A percentile compares a stretch with the other conserved stretches of the same genome.
Evolutionary conservation across 2,113 vertebrate genomes (phyloP).

Genomic region (Rhizomys pruinosus): DNA sequence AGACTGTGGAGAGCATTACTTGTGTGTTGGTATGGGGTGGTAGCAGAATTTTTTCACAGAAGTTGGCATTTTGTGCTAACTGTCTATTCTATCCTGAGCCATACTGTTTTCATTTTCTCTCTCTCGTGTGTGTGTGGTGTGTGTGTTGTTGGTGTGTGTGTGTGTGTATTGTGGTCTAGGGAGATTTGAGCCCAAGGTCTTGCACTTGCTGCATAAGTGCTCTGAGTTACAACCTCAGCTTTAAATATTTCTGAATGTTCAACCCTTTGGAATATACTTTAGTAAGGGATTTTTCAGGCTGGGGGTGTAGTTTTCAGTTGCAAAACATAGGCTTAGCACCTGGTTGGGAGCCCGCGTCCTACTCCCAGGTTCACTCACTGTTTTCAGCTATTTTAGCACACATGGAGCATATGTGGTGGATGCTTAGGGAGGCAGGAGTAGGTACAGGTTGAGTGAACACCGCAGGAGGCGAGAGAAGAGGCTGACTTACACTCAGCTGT

Average conservation of each 20-base stretch:
- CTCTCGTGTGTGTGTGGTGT: too few relatives aligned
- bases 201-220: neutral
- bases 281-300: neutral
- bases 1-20: neutral
- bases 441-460: neutral
- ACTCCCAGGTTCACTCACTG: neutral
- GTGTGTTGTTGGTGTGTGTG: too few relatives aligned
- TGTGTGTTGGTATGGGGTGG: neutral
- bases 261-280: neutral
- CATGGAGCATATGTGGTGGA: neutral
- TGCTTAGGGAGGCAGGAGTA: neutral
- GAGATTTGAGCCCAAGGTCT: neutral
- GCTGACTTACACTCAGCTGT: neutral
- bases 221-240: neutral
- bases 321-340: neutral
- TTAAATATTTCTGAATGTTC: neutral
- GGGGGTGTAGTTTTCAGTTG: neutral
- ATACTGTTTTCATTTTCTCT: neutral
- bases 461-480: neutral
- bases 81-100: constrained; percentile 16
- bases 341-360: neutral
- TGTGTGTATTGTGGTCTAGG: neutral
- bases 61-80: neutral
- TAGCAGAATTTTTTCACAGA: neutral
- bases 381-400: constrained; percentile 18